A percentile compares a stretch with the other conserved stretches of the same genome.
phyloP scores from a whole-genome alignment of 2,113 vertebrate species.

The Stercorarius parasiticus region DNA sequence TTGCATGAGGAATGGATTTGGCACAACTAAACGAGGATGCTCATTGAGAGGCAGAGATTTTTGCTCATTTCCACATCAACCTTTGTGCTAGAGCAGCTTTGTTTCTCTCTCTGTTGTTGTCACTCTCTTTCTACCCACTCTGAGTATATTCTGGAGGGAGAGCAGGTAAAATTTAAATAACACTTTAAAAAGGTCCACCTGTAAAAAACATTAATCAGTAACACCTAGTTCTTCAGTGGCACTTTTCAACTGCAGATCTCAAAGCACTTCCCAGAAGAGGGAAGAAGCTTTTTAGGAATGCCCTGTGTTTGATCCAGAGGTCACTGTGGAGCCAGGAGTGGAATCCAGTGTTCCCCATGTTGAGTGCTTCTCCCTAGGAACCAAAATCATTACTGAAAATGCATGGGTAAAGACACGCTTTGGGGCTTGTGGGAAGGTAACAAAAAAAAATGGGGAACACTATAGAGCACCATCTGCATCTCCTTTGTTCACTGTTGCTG shows the following conservation, averaged over 20 bases:
- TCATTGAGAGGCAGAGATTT: background rate
- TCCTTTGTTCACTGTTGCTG: background rate
- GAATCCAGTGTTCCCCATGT: background rate
- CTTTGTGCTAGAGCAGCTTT: background rate
- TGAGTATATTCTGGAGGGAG: background rate
- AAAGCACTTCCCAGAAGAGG: background rate
- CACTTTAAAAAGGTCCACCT: background rate
- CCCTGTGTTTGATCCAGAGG: background rate
- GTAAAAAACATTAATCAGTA: background rate
- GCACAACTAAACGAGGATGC: fast-evolving
- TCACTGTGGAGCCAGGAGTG: background rate
- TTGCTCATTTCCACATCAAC: background rate
- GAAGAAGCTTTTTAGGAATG: background rate
- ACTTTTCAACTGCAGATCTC: background rate
- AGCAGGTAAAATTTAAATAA: background rate
- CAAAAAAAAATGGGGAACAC: background rate
- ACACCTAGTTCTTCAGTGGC: background rate
- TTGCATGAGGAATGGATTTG: background rate
- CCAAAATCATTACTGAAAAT: background rate
- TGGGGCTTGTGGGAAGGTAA: background rate
- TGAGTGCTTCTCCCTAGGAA: background rate
- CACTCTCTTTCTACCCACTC: background rate
- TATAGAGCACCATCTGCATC: background rate
- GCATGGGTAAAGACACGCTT: background rate
- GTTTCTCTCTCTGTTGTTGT: background rate